Base-by-base conservation (phyloP, 1,140 invertebrate genomes). In the Hycleus cichorii region DNA sequence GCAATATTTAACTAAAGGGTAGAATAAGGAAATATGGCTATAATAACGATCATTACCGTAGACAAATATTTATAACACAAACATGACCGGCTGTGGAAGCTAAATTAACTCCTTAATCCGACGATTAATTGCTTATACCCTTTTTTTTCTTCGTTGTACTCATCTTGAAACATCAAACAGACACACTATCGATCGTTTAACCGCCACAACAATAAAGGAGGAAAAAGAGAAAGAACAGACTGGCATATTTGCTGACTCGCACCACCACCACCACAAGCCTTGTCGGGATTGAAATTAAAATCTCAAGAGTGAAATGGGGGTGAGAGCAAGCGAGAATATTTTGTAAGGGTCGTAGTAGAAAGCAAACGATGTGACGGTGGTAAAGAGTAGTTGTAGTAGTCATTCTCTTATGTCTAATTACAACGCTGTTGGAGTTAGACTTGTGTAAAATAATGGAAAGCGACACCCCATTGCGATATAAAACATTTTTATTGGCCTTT, bases 211-310 rank as follows among this genome's bases (percentile, higher is more conserved):
- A 52, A 52, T 40, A 50, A 39, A 24, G 39, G 39, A 40, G 25
- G 39, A 7, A 32, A 7, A 32, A 52, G 49, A 43, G 42, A 43
- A 52, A 52, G 39, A 52, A 52, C 38, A 40, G 39, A 39, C 26
- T 43, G 42, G 44, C 51, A 53, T 53, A 53, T 53, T 53, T 53
- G 51, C 51, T 46, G 51, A 53, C 42, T 53, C 43, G 51, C 51
- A 45, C 51, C 51, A 45, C 51, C 51, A 53, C 18, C 18, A 18
- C 18, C 18, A 53, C 40, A 44, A 46, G 51, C 51, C 51, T 53
- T 42, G 51, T 53, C 39, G 51, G 45, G 51, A 32, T 46, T 46
- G 55, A 57, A 57, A 57, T 57, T 57, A 57, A 57, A 57, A 57
- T 57, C 55, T 57, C 55, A 50, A 57, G 55, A 57, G 48, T 32